Evolutionary conservation across 2,797 vertebrate species (phyloP).

Genomic region (Steatocranus sp.): DNA sequence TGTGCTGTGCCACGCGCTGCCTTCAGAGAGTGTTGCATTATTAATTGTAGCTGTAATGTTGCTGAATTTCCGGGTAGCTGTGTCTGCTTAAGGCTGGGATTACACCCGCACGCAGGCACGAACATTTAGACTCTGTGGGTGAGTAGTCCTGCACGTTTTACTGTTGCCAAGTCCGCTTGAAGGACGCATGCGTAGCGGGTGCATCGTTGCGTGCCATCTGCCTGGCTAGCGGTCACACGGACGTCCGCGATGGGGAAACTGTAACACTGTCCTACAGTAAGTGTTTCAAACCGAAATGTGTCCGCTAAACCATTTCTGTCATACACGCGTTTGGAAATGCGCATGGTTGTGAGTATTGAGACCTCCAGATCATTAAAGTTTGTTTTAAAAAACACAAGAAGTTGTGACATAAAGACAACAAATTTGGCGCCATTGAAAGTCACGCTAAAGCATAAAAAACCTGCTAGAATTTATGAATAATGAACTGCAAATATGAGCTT

Average conservation of each 20-base stretch:
- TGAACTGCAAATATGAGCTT: background rate
- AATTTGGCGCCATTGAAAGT: background rate
- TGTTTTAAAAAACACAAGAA: background rate
- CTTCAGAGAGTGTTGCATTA: background rate
- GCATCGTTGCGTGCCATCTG: background rate
- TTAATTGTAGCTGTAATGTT: background rate
- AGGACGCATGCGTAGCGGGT: background rate
- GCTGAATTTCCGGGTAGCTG: background rate
- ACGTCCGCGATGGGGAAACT: background rate
- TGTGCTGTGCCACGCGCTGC: background rate
- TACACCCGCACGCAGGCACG: background rate
- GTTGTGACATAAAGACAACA: background rate
- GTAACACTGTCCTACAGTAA: background rate
- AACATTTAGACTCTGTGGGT: background rate
- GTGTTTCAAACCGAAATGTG: background rate
- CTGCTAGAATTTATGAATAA: background rate
- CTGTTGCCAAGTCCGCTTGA: background rate
- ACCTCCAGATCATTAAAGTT: background rate
- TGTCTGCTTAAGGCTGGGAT: background rate
- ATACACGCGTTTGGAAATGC: too few relatives aligned
- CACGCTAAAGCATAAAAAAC: background rate
- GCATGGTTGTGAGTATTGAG: background rate
- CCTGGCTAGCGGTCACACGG: background rate
- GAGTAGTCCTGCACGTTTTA: background rate
- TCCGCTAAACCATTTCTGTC: background rate